These are phyloP conservation scores for Lucilia cuprina DNA, from an alignment of 1,140 invertebrate genomes.

Conservation along the genomic window DNA sequence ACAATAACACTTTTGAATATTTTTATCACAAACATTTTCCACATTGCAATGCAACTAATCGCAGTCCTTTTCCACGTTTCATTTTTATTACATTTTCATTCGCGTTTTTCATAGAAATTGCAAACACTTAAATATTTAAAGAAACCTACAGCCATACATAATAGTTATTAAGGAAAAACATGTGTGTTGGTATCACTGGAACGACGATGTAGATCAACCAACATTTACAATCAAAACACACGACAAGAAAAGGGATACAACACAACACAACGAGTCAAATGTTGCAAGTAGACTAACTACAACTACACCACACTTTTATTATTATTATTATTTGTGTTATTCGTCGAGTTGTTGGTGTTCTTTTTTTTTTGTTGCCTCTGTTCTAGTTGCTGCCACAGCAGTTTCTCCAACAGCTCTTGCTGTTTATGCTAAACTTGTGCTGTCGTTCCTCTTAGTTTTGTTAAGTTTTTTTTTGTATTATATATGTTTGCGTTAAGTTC, in stretches of 20 bases:
- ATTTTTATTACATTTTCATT: too few species aligned
- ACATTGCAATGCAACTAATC: too few species aligned
- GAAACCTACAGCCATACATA: too few species aligned
- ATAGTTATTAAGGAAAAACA: neutral
- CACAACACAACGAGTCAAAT: constrained; percentile 31
- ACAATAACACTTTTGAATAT: too few species aligned
- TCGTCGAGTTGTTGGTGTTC: neutral
- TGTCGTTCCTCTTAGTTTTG: neutral
- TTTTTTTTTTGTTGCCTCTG: neutral
- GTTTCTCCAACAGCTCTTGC: neutral
- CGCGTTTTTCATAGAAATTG: too few species aligned
- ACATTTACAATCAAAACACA: neutral
- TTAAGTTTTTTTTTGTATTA: too few species aligned
- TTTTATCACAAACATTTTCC: too few species aligned
- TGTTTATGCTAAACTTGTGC: neutral
- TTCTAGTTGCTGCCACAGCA: neutral
- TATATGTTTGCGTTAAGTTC: neutral
- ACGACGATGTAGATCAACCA: neutral
- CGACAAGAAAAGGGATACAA: neutral
- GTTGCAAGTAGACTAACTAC: constrained; percentile 29
- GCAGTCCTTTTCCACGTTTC: too few species aligned
- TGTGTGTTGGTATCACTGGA: neutral
- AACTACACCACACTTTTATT: constrained; percentile 20
- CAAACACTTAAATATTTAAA: too few species aligned
- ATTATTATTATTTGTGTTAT: neutral